Conservation (phyloP, 2,888 invertebrate genomes). For the Eulithis prunata region DNA sequence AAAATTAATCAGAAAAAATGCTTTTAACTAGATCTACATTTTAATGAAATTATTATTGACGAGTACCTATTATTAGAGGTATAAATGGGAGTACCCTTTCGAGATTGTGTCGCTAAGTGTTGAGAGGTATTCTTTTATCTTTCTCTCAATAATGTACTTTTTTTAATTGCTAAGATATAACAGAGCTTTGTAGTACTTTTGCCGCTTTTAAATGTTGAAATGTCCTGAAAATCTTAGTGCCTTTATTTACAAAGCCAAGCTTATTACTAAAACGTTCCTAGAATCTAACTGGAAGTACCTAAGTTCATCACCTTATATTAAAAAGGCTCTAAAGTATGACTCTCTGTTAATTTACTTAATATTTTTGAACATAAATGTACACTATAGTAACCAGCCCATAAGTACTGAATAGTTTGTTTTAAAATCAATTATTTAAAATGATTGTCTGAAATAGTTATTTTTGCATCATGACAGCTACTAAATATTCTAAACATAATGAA, state of each 20-base stretch:
- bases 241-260: no score
- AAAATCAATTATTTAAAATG: no score
- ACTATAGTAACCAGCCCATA: no score
- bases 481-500: constrained; percentile 70
- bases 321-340: no score
- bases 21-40: constrained; percentile 85
- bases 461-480: constrained; percentile 28
- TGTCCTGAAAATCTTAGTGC: no score
- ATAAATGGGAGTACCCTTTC: constrained; percentile 71
- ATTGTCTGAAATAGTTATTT: constrained; percentile 11
- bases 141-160: constrained; percentile 24
- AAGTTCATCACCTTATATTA: no score
- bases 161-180: constrained; percentile 16
- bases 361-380: no score
- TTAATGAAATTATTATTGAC: constrained; percentile 85
- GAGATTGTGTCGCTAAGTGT: constrained; percentile 68
- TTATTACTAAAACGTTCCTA: no score
- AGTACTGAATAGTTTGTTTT: no score
- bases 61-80: constrained; percentile 64
- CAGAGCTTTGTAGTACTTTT: background rate
- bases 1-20: constrained; percentile 85
- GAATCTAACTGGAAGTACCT: no score
- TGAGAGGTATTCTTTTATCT: constrained; percentile 33
- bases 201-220: background rate
- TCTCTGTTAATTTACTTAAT: no score